These are phyloP conservation scores for Stegana nigrithorax DNA, from an alignment of 2,888 invertebrate genomes.

Conservation along the genomic window DNA sequence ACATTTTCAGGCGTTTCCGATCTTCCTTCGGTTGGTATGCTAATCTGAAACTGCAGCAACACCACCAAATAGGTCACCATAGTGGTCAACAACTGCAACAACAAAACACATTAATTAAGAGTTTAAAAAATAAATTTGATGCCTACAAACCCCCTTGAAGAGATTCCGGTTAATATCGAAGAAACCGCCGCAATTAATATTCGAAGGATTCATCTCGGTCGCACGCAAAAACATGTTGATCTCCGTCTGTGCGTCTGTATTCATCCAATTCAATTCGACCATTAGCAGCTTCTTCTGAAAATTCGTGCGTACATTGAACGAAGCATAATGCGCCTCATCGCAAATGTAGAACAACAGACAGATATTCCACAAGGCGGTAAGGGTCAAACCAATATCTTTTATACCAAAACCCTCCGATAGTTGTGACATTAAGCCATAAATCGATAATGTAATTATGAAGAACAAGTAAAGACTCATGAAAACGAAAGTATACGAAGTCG, in stretches of 20 bases:
- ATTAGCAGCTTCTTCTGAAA: constrained; percentile 80
- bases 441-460: constrained; percentile 79
- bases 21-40: constrained; percentile 73
- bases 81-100: constrained; percentile 74
- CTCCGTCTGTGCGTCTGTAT: constrained; percentile 80
- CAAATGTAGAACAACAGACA: constrained; percentile 79
- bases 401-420: constrained; percentile 79
- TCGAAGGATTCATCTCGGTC: constrained; percentile 82
- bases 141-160: constrained; percentile 75
- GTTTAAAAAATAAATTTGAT: too few relatives aligned
- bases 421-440: constrained; percentile 80
- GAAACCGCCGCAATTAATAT: constrained; percentile 80
- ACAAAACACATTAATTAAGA: not conserved
- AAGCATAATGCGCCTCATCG: constrained; percentile 80
- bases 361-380: constrained; percentile 76
- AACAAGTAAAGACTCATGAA: constrained; percentile 78
- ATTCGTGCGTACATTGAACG: constrained; percentile 78
- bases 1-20: constrained; percentile 39
- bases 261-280: constrained; percentile 82
- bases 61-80: constrained; percentile 84
- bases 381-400: constrained; percentile 77
- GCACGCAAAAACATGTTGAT: constrained; percentile 82
- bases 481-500: constrained; percentile 77
- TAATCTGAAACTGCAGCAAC: constrained; percentile 80
- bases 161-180: constrained; percentile 79